Conservation (phyloP, 2,113 vertebrate genomes). For the Emydura subglobosa region DNA sequence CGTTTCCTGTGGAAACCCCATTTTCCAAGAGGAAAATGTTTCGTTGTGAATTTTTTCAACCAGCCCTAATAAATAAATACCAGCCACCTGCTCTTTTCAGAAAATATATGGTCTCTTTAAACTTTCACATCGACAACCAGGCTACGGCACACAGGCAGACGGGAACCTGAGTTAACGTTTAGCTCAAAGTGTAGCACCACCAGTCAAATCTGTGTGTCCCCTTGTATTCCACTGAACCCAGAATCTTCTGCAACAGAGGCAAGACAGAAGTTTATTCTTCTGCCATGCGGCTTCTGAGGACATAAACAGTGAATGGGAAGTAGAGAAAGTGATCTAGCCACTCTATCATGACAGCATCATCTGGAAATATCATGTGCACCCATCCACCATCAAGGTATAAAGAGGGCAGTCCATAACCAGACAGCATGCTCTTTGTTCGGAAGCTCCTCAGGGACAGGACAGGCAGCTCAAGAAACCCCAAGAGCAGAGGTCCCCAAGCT, state of each 20-base stretch:
- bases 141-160: background rate
- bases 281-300: too few relatives aligned
- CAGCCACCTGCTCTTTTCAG: background rate
- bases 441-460: background rate
- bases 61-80: background rate
- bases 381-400: background rate
- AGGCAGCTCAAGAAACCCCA: too few relatives aligned
- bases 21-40: background rate
- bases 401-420: background rate
- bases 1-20: background rate
- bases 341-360: too few relatives aligned
- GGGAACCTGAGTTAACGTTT: background rate
- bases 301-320: too few relatives aligned
- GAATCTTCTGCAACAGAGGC: background rate
- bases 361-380: too few relatives aligned
- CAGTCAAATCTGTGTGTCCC: background rate
- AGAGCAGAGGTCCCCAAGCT: too few relatives aligned
- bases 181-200: background rate
- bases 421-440: too few relatives aligned
- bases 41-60: background rate
- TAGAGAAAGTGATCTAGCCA: too few relatives aligned
- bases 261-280: background rate
- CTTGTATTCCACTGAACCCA: background rate
- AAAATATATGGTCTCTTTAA: background rate
- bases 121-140: background rate